Percentiles rank a stretch among this genome's conserved stretches.
Conservation (phyloP, 2,113 vertebrate genomes). For the Blennius ocellaris region DNA sequence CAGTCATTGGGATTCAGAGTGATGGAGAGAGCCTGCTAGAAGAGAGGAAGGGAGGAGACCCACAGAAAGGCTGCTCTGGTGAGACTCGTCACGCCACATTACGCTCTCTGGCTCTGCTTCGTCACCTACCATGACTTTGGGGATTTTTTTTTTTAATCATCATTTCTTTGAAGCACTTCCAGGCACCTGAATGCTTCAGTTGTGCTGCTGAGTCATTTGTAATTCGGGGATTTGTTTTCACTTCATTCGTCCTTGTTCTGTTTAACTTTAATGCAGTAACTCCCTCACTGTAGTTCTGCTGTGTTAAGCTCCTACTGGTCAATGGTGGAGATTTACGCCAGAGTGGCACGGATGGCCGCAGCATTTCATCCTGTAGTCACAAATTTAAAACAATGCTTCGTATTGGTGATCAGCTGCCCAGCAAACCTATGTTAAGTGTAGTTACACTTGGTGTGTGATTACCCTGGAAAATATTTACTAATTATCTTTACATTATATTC, state of each 20-base stretch:
- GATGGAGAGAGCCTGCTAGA: constrained; percentile 91
- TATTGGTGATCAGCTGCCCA: too few species aligned
- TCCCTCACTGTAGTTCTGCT: neutral
- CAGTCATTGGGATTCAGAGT: constrained; percentile 89
- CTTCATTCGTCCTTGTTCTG: neutral
- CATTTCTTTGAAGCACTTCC: too few species aligned
- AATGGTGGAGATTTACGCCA: neutral
- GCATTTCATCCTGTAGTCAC: neutral
- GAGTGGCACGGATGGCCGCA: neutral
- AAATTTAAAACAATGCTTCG: neutral
- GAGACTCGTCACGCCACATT: constrained; percentile 46
- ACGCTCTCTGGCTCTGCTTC: constrained; percentile 24
- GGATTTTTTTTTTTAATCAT: too few species aligned
- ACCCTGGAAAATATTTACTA: too few species aligned
- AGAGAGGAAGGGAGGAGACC: constrained; percentile 92
- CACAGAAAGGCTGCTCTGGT: constrained; percentile 89
- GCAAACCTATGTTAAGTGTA: too few species aligned
- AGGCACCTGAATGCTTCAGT: too few species aligned
- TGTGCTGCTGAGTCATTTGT: neutral
- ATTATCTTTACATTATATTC: too few species aligned
- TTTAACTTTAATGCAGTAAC: neutral
- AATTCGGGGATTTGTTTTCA: constrained; percentile 8
- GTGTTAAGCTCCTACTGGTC: neutral
- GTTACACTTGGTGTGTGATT: too few species aligned
- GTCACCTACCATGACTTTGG: constrained; percentile 3